Evolutionary conservation across 2,113 vertebrate genomes (phyloP).

Genomic region (Platanista minor): DNA sequence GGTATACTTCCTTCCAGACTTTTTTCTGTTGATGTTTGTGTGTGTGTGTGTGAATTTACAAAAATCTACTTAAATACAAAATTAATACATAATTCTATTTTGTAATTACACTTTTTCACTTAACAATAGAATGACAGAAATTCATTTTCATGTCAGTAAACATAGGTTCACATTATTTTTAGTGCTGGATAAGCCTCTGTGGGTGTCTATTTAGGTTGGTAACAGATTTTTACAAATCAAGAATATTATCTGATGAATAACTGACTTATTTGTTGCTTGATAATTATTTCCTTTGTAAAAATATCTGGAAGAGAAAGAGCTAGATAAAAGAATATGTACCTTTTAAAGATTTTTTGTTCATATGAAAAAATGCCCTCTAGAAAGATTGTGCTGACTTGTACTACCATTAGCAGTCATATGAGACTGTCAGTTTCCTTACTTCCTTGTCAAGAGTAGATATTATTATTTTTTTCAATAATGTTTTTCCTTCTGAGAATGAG

Average conservation of each 20-base stretch:
- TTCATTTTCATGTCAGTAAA: not conserved
- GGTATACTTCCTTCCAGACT: not conserved
- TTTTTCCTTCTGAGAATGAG: not conserved
- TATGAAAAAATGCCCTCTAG: not conserved
- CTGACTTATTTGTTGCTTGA: not conserved
- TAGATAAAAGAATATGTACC: not conserved
- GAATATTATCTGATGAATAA: not conserved
- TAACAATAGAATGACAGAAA: not conserved
- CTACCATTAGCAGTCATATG: not conserved
- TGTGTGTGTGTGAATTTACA: not conserved
- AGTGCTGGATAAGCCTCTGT: not conserved
- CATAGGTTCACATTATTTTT: not conserved
- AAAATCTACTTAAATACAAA: slow-evolving; percentile 14
- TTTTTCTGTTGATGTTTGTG: not conserved
- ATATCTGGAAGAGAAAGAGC: not conserved
- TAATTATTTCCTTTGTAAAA: not conserved
- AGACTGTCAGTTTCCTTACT: not conserved
- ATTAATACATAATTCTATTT: not conserved
- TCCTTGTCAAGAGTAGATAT: not conserved
- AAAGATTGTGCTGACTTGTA: not conserved
- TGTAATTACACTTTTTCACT: not conserved
- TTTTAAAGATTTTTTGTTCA: not conserved
- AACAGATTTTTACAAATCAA: not conserved
- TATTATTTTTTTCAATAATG: not conserved
- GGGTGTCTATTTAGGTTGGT: not conserved